Evolutionary conservation across 1,140 invertebrate species (phyloP).

Genomic region (Halesus radiatus): DNA sequence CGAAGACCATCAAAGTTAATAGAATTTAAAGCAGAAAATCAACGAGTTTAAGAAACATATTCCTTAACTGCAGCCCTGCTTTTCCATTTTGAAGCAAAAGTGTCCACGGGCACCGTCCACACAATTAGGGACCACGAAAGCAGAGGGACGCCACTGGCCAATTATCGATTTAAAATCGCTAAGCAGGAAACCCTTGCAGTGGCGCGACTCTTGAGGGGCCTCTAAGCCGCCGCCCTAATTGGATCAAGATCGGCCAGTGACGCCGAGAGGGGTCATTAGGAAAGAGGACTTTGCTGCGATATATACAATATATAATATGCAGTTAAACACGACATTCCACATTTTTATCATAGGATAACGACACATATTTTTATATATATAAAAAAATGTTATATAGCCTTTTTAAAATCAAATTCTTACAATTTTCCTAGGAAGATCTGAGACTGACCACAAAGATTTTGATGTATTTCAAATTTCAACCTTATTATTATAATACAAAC

Average conservation of each 20-base stretch:
- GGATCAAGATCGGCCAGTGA: slow-evolving; percentile 44
- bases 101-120: slow-evolving; percentile 22
- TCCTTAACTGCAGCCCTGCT: background rate
- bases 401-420: too few species aligned
- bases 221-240: slow-evolving; percentile 53
- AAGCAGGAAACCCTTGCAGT: slow-evolving; percentile 52
- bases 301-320: background rate
- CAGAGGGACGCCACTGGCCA: slow-evolving; percentile 43
- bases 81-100: background rate
- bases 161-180: slow-evolving; percentile 56
- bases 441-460: too few species aligned
- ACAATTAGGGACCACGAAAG: slow-evolving; percentile 47
- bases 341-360: too few species aligned
- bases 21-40: too few species aligned
- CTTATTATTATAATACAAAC: too few species aligned
- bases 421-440: too few species aligned
- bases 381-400: too few species aligned
- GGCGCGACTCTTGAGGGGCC: slow-evolving; percentile 42
- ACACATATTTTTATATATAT: too few species aligned
- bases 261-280: slow-evolving; percentile 12
- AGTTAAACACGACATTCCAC: too few species aligned
- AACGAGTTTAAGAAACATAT: too few species aligned
- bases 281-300: background rate
- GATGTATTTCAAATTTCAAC: too few species aligned
- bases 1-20: too few species aligned